phyloP scores from a whole-genome alignment of 2,888 invertebrate species.

The Gymnoscelis rufifasciata region DNA sequence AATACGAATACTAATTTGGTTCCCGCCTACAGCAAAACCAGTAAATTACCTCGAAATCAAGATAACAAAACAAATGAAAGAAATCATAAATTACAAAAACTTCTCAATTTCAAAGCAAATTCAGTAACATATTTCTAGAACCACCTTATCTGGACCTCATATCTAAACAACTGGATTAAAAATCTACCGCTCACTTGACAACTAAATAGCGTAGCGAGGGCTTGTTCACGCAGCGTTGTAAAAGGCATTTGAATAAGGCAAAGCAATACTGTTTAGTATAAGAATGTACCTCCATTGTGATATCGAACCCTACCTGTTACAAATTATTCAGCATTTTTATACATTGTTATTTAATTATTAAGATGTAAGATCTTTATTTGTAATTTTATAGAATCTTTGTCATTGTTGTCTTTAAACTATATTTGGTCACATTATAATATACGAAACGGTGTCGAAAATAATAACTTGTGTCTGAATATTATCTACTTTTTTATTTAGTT shows the following conservation, averaged over 20 bases:
- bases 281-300: not conserved
- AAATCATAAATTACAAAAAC: constrained; percentile 7
- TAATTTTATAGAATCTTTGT: too few relatives aligned
- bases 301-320: not conserved
- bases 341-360: too few relatives aligned
- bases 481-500: too few relatives aligned
- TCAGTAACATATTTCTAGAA: constrained; percentile 2
- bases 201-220: constrained; percentile 60
- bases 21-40: not conserved
- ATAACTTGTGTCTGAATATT: too few relatives aligned
- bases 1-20: too few relatives aligned
- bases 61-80: not conserved
- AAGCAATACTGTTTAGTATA: constrained; percentile 1
- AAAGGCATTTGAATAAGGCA: constrained; percentile 17
- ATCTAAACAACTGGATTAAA: constrained; percentile 18
- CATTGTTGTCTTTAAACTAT: too few relatives aligned
- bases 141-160: constrained; percentile 5
- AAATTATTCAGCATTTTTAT: not conserved
- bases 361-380: too few relatives aligned
- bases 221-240: constrained; percentile 55
- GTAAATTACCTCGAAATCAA: not conserved
- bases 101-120: constrained; percentile 12
- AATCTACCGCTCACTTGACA: constrained; percentile 41
- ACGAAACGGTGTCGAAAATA: too few relatives aligned
- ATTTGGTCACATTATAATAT: too few relatives aligned